Base-by-base conservation (phyloP, 2,888 invertebrate genomes). In the Micropterix aruncella region DNA sequence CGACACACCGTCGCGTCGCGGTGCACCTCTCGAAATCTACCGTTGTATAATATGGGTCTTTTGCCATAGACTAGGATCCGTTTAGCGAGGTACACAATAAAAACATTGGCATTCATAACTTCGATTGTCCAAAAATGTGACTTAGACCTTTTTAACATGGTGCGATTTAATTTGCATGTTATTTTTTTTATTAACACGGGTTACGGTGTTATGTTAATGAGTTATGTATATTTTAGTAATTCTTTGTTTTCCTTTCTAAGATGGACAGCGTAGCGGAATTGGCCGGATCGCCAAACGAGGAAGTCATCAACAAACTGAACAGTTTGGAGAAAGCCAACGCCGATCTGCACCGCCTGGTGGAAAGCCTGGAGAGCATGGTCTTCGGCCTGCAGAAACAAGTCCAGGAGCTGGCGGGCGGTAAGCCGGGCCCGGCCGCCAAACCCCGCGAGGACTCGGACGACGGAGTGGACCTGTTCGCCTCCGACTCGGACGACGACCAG, bases 391-490 rank as follows among this genome's bases (percentile, higher is more conserved):
- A 73, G 58, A 57, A 60, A 12, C 58, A 70, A 55, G 68, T 73
- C 19, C 63, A 65, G 38, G 54, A 56, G 16, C 53, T 73, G 18
- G 71, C 71, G 53, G 56, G 60, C 38, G 54, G 57, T 37, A 40
- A 27, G 27, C 27, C 49, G 12, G 48, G 53, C 3, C 48, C 57
- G 51, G 48, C 56, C 47, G 56, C 56, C 39, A 51, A 41, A 45
- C 48, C 49, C 12, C 56, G 57, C 3, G 67, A 73, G 16, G 78
- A 78, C 44, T 78, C 78, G 44, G 83, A 85, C 57, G 81, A 83
- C 62, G 86, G 81, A 55, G 80, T 89, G 5, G 87, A 89, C 63
- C 70, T 88, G 1, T 88, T 88, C 63, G 87, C 77, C 27, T 87
- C 87, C 41, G 88, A 87, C 53, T 84, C 84, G 52, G 87, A 83